Evolutionary conservation across 2,113 vertebrate genomes (phyloP).

Genomic region (Hystrix brachyura): DNA sequence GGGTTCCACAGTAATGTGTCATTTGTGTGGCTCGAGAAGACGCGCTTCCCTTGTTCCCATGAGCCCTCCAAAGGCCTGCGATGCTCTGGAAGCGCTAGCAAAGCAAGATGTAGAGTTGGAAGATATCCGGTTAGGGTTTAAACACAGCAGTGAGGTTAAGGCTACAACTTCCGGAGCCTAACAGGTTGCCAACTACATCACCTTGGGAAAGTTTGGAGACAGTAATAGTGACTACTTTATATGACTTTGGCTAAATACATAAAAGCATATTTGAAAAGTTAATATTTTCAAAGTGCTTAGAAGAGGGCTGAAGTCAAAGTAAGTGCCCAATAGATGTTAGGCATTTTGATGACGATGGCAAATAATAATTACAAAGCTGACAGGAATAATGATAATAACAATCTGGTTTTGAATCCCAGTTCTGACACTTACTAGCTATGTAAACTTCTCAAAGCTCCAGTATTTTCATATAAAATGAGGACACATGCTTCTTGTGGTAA

Average conservation of each 20-base stretch:
- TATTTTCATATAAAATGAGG: conserved; percentile 30
- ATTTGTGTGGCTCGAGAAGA: not conserved
- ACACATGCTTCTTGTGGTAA: not conserved
- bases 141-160: not conserved
- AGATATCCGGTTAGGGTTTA: not conserved
- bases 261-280: not conserved
- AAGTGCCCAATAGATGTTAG: conserved; percentile 34
- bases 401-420: not conserved
- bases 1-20: not conserved
- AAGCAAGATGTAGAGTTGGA: not conserved
- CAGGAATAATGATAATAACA: not conserved
- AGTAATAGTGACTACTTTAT: not conserved
- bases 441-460: conserved; percentile 9
- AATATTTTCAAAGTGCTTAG: not conserved
- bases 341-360: not conserved
- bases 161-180: not conserved
- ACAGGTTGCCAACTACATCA: not conserved
- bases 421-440: not conserved
- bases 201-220: not conserved
- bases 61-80: not conserved
- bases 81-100: not conserved
- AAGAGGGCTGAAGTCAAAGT: not conserved
- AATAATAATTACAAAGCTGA: conserved; percentile 15
- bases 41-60: not conserved
- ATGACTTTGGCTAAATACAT: not conserved